Percentiles rank a stretch among this genome's conserved stretches.
These are phyloP conservation scores for Lutjanus erythropterus DNA, from an alignment of 2,113 vertebrate species.

Conservation along the genomic window DNA sequence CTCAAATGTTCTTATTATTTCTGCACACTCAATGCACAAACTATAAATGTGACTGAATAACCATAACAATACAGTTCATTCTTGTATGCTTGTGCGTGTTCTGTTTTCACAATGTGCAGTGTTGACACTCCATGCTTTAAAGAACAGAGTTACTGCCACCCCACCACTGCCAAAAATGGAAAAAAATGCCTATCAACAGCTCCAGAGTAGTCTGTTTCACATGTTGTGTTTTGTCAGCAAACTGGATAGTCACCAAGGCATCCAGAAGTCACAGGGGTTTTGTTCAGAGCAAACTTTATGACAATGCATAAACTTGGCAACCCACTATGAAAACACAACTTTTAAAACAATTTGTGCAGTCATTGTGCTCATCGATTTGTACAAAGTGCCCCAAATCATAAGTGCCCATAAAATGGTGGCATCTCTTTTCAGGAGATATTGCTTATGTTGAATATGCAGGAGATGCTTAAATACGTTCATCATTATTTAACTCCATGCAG, in stretches of 20 bases:
- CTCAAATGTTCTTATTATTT: neutral
- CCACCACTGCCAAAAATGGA: neutral
- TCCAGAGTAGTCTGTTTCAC: neutral
- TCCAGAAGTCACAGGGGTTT: neutral
- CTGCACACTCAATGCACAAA: neutral
- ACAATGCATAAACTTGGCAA: neutral
- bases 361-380: neutral
- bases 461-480: no score
- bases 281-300: neutral
- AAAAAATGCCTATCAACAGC: neutral
- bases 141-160: neutral
- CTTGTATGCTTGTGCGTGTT: neutral
- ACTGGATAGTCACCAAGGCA: neutral
- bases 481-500: no score
- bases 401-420: neutral
- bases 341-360: neutral
- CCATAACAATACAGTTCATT: neutral
- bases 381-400: neutral
- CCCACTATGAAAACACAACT: neutral
- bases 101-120: constrained; percentile 2
- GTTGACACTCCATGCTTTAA: constrained; percentile 1
- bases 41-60: neutral
- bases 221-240: neutral
- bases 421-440: neutral
- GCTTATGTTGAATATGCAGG: neutral